These are phyloP conservation scores for Clamator glandarius DNA, from an alignment of 2,797 vertebrate genomes.

Conservation along the genomic window DNA sequence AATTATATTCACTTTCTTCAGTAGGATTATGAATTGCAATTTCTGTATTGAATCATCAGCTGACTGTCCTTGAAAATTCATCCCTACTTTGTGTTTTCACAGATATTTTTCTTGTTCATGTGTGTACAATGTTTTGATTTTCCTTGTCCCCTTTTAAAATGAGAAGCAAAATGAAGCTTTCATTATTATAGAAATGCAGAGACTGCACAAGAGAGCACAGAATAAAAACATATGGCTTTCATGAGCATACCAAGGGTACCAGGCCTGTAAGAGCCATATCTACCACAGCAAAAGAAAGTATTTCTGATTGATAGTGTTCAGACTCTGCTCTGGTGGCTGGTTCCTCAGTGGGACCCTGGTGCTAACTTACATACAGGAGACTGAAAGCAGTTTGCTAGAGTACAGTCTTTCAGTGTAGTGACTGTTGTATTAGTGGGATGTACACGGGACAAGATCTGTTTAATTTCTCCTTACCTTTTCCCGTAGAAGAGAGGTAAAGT, in stretches of 20 bases:
- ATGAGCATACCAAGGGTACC: neutral
- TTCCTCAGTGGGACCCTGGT: neutral
- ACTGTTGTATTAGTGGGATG: too few species aligned
- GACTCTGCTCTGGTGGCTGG: neutral
- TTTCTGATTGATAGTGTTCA: neutral
- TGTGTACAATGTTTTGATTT: neutral
- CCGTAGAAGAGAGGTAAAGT: neutral
- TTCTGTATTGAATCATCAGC: neutral
- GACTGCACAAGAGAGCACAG: neutral
- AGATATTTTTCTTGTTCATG: neutral
- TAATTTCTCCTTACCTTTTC: neutral
- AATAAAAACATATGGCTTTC: neutral
- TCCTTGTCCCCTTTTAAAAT: neutral
- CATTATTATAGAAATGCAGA: neutral
- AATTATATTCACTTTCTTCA: constrained; percentile 1
- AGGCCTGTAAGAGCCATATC: neutral
- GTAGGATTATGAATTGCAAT: neutral
- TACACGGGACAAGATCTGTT: neutral
- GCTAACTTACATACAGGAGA: neutral
- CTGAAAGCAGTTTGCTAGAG: neutral
- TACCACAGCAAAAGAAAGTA: neutral
- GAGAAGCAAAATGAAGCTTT: neutral
- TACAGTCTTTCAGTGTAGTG: neutral
- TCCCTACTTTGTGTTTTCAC: neutral
- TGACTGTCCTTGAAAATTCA: constrained; percentile 2